Evolutionary conservation across 2,113 vertebrate species (phyloP).

Genomic region (Amphiprion percula): DNA sequence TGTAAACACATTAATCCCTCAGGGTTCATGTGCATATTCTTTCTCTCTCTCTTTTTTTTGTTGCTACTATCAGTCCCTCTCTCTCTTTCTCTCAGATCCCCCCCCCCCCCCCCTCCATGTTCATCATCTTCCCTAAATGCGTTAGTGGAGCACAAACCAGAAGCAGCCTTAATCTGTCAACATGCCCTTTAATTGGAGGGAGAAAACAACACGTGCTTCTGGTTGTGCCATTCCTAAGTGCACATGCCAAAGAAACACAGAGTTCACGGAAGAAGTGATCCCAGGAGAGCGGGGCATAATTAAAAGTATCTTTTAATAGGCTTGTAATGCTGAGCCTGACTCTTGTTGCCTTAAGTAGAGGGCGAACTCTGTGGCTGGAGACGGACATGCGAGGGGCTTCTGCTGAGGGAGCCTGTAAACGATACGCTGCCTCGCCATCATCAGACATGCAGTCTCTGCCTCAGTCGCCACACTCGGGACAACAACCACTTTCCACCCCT

Average conservation of each 20-base stretch:
- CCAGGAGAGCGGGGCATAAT: constrained; percentile 75
- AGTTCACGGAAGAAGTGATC: constrained; percentile 73
- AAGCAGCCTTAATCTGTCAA: constrained; percentile 83
- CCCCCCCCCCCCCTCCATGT: constrained; percentile 28
- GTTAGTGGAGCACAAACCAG: constrained; percentile 82
- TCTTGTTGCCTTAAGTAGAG: constrained; percentile 85
- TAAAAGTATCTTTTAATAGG: constrained; percentile 82
- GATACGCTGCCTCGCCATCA: constrained; percentile 77
- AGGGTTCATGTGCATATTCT: constrained; percentile 76
- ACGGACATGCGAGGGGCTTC: constrained; percentile 74
- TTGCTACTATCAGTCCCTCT: constrained; percentile 34
- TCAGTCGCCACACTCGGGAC: constrained; percentile 61
- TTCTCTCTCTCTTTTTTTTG: constrained; percentile 46
- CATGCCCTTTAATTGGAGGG: constrained; percentile 84
- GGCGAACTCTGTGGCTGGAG: constrained; percentile 78
- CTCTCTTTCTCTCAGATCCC: constrained; percentile 13
- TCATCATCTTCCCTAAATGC: constrained; percentile 82
- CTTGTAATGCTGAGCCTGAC: constrained; percentile 80
- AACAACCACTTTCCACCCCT: constrained; percentile 29
- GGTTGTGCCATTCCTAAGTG: constrained; percentile 77
- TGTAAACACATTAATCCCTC: constrained; percentile 84
- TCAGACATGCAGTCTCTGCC: constrained; percentile 75
- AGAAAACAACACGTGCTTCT: constrained; percentile 81
- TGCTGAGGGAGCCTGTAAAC: constrained; percentile 82
- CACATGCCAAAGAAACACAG: constrained; percentile 74